Evolutionary conservation across 1,140 invertebrate genomes (phyloP).

Genomic region (Diorhabda elongata): DNA sequence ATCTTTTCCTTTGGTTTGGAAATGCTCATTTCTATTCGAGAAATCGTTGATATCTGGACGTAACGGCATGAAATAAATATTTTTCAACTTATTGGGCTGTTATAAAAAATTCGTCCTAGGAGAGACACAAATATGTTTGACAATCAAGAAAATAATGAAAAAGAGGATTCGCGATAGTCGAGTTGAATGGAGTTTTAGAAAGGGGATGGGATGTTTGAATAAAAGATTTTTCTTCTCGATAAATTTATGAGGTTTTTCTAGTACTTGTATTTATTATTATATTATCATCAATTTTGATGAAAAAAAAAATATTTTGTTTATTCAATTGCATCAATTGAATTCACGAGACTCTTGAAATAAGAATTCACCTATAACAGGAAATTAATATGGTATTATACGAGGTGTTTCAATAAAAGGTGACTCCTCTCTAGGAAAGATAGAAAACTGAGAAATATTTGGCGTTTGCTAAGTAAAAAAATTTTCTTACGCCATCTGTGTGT

Average conservation of each 20-base stretch:
- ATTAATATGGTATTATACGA: too few relatives aligned
- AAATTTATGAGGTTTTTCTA: background rate
- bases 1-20: background rate
- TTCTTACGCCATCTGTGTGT: too few relatives aligned
- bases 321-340: too few relatives aligned
- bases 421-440: too few relatives aligned
- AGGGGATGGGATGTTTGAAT: background rate
- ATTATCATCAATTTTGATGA: too few relatives aligned
- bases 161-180: background rate
- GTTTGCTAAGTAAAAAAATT: too few relatives aligned
- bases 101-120: background rate
- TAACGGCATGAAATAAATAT: conserved; percentile 1
- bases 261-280: too few relatives aligned
- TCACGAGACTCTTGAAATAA: too few relatives aligned
- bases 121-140: background rate
- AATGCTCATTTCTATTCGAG: background rate
- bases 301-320: too few relatives aligned
- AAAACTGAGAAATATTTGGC: too few relatives aligned
- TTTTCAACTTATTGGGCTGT: background rate
- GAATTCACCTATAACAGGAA: too few relatives aligned
- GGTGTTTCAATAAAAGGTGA: too few relatives aligned
- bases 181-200: background rate
- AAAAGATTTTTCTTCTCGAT: background rate
- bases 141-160: conserved; percentile 1
- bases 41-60: background rate